Base-by-base conservation (phyloP, 2,113 vertebrate genomes). In the Conger conger region DNA sequence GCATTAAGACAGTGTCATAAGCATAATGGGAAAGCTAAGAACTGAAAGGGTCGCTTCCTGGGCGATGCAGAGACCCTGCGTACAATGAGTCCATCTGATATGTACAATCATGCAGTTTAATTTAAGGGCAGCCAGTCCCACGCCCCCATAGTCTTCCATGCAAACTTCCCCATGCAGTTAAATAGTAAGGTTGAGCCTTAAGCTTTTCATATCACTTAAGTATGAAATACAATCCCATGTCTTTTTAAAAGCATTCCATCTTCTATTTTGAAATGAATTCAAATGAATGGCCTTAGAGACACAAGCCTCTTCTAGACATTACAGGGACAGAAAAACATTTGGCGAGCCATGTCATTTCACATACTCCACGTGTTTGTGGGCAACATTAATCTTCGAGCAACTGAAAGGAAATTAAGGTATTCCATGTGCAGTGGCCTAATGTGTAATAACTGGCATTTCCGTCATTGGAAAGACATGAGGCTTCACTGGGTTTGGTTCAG, bases 91-190 rank as follows among this genome's bases (percentile, higher is more conserved):
- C 85, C 79, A 57, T 83, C 86, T 42, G 36, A 83, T 86, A 86
- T 78, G 16, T 86, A 84, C n/a, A 86, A 87, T 54, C 88, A 89
- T 90, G 88, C 88, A 68, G 82, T 82, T 85, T 86, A 57, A 37
- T 82, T 83, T 82, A 42, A 40, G 57, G 84, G 76, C 50, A 50
- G 42, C 83, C 57, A 78, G n/a, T 85, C 45, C 63, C 63, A 38
- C 79, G 42, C 42, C 53, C 50, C 80, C 30, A 50, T 53, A 40
- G 53, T 33, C 85, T 86, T 40, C 84, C 89, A 91, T 91, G 89
- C 90, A 87, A 84, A 82, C 81, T 83, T 85, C 79, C 81, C 85
- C 90, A 91, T 90, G 88, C 90, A 80, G 80, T 57, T n/a, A 82
- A 78, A 6, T 36, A 57, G 73, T 40, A 82, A 77, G 53, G 73